phyloP scores from a whole-genome alignment of 2,797 vertebrate species.

The Prunella strophiata region DNA sequence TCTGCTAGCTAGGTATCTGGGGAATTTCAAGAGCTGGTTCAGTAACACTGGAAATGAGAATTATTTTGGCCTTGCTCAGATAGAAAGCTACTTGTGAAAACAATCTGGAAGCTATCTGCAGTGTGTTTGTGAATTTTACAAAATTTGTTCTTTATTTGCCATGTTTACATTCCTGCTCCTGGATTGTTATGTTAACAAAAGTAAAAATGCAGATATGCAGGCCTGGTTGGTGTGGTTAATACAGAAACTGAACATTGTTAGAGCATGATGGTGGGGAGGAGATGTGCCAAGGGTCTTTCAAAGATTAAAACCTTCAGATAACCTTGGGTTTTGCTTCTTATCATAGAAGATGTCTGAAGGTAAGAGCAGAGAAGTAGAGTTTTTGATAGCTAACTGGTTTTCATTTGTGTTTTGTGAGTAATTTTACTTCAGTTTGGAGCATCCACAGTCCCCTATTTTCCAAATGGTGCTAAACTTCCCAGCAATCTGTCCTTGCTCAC shows the following conservation, averaged over 20 bases:
- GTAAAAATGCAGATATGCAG: neutral
- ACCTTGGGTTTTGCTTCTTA: neutral
- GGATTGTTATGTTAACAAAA: neutral
- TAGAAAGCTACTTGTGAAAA: neutral
- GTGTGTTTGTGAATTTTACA: neutral
- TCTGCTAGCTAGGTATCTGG: neutral
- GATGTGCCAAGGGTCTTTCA: neutral
- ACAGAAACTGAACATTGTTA: neutral
- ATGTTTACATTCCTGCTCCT: neutral
- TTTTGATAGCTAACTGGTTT: neutral
- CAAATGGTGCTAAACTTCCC: neutral
- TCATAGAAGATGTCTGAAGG: neutral
- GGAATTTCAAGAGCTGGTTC: neutral
- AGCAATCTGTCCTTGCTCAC: neutral
- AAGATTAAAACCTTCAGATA: neutral
- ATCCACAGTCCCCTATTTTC: rapidly evolving
- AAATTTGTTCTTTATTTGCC: neutral
- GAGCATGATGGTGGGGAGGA: neutral
- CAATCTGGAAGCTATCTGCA: neutral
- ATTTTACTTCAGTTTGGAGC: neutral
- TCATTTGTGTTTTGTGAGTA: neutral
- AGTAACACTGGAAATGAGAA: neutral
- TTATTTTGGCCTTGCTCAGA: neutral
- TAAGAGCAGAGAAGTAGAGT: neutral
- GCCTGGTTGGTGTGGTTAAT: neutral